These are phyloP conservation scores for Myocastor coypus DNA, from an alignment of 2,113 vertebrate species.

Conservation along the genomic window DNA sequence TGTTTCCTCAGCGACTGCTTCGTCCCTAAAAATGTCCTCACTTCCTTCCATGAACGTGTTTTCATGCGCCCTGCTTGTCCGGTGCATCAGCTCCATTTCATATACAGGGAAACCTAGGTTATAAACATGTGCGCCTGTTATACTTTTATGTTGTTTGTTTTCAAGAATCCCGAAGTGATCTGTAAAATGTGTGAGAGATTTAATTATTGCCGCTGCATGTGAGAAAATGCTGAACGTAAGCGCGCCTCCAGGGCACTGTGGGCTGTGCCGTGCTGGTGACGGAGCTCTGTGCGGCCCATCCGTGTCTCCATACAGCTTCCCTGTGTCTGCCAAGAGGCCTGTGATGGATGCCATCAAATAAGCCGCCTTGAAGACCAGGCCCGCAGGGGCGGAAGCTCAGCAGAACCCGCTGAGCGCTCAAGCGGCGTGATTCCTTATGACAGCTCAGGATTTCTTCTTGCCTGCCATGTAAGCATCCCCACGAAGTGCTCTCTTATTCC, in stretches of 20 bases:
- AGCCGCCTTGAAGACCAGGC: background rate
- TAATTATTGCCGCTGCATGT: background rate
- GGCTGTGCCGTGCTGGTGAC: background rate
- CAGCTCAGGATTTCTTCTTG: background rate
- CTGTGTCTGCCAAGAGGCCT: background rate
- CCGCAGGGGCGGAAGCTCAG: background rate
- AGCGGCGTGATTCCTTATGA: background rate
- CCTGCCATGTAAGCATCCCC: background rate
- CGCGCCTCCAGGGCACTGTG: background rate
- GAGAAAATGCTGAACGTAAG: background rate
- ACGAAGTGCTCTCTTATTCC: background rate
- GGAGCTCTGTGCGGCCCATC: rapidly evolving
- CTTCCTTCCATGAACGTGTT: background rate
- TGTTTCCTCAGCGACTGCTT: background rate
- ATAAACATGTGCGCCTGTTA: background rate
- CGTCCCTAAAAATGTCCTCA: background rate
- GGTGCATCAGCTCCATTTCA: background rate
- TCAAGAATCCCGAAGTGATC: background rate
- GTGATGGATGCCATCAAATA: background rate
- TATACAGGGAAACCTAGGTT: background rate
- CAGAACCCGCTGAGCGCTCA: background rate
- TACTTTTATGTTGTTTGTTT: background rate
- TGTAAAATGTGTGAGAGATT: background rate
- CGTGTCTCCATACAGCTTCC: background rate
- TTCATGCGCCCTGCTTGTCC: background rate